These are phyloP conservation scores for Eupelmus urozonus DNA, from an alignment of 2,888 invertebrate species.

Conservation along the genomic window DNA sequence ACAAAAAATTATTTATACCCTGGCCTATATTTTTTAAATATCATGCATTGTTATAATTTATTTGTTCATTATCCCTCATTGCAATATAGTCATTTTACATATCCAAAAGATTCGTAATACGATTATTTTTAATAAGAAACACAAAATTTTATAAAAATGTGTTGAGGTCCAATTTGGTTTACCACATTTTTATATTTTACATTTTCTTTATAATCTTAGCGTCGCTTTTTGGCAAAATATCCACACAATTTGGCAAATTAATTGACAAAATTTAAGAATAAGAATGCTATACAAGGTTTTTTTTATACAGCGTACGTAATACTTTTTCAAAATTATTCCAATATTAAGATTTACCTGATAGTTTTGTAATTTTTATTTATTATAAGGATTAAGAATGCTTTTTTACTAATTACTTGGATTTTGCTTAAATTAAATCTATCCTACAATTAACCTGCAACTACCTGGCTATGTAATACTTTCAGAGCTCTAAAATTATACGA, in stretches of 20 bases:
- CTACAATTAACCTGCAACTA: slow-evolving; percentile 2
- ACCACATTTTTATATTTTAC: not conserved
- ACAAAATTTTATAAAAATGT: slow-evolving; percentile 2
- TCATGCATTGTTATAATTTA: slow-evolving; percentile 30
- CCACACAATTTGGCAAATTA: not conserved
- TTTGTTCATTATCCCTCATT: slow-evolving; percentile 1
- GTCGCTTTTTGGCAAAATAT: not conserved
- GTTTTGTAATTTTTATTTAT: not conserved
- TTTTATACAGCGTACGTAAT: not conserved
- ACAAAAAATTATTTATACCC: slow-evolving; percentile 7
- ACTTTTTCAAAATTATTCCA: not conserved
- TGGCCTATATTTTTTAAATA: not conserved
- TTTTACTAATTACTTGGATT: slow-evolving; percentile 3
- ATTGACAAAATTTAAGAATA: too few species aligned
- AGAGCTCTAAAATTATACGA: slow-evolving; percentile 1
- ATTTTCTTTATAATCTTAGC: not conserved
- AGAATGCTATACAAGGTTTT: not conserved
- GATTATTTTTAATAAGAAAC: not conserved
- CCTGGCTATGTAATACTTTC: not conserved
- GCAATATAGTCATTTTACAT: not conserved
- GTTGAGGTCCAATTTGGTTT: not conserved
- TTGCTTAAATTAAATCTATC: slow-evolving; percentile 4
- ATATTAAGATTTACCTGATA: not conserved
- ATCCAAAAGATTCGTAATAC: not conserved
- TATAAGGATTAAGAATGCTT: slow-evolving; percentile 8